phyloP scores from a whole-genome alignment of 1,140 invertebrate genomes.

The Octopus sinensis region DNA sequence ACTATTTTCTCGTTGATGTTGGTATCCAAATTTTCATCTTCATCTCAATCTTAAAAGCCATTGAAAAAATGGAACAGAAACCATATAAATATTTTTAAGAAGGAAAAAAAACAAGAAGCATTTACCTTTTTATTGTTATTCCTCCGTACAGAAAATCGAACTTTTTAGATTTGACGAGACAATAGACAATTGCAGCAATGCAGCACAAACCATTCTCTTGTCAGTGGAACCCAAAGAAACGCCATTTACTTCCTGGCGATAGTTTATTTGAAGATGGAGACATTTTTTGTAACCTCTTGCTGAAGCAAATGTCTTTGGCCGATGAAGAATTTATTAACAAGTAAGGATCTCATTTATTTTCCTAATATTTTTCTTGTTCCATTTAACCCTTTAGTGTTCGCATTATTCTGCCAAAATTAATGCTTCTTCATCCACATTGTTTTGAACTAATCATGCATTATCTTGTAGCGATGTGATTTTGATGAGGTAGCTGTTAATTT shows the following conservation, averaged over 20 bases:
- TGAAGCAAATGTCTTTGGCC: conserved; percentile 34
- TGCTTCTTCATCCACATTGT: too few species aligned
- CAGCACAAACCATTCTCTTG: neutral
- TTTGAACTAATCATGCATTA: too few species aligned
- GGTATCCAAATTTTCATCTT: conserved; percentile 7
- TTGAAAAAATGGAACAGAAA: conserved; percentile 7
- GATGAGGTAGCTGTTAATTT: too few species aligned
- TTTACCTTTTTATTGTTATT: too few species aligned
- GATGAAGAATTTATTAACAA: conserved; percentile 8
- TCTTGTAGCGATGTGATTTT: too few species aligned
- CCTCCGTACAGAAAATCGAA: too few species aligned
- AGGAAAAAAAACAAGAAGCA: too few species aligned
- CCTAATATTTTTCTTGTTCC: neutral
- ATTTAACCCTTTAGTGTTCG: conserved; percentile 14
- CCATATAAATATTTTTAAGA: neutral
- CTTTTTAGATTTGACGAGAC: too few species aligned
- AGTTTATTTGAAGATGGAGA: conserved; percentile 43
- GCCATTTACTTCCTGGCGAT: conserved; percentile 23
- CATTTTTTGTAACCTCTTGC: conserved; percentile 27
- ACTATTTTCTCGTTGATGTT: conserved; percentile 19
- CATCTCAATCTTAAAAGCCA: neutral
- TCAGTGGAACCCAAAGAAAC: conserved; percentile 28
- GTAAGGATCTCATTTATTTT: conserved; percentile 6
- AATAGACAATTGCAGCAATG: neutral
- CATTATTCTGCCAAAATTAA: conserved; percentile 21